Percentiles rank a stretch among this genome's conserved stretches.
phyloP scores from a whole-genome alignment of 2,113 vertebrate genomes.

The Ammospiza nelsoni region DNA sequence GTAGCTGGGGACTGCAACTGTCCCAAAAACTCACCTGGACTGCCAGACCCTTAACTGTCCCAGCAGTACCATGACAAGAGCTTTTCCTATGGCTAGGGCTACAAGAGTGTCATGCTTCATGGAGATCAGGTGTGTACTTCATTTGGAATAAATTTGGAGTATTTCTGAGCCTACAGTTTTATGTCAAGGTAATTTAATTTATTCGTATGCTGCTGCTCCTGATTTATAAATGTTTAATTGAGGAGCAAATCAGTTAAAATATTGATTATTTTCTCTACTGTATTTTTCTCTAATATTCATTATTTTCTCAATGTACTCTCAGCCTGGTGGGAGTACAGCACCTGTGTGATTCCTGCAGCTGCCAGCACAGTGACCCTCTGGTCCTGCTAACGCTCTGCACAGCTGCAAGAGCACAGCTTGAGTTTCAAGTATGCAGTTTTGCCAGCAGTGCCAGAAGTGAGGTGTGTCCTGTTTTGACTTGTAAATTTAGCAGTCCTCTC shows the following conservation, averaged over 20 bases:
- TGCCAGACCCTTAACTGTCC: not conserved
- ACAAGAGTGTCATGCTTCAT: not conserved
- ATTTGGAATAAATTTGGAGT: not conserved
- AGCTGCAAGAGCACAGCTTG: not conserved
- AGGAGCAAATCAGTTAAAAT: not conserved
- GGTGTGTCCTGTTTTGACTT: not conserved
- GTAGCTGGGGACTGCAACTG: not conserved
- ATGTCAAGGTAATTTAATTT: not conserved
- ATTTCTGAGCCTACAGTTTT: not conserved
- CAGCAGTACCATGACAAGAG: not conserved
- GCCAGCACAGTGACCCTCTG: not conserved
- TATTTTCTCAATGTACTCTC: not conserved
- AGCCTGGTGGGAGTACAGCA: not conserved
- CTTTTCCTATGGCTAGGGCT: not conserved
- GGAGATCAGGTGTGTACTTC: not conserved
- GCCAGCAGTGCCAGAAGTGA: not conserved
- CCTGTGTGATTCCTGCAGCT: not conserved
- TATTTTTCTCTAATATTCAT: too few species aligned
- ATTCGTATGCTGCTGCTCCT: not conserved
- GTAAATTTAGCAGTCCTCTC: conserved; percentile 15
- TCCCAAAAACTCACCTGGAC: not conserved
- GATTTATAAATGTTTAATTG: not conserved
- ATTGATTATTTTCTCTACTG: not conserved
- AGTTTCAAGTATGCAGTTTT: not conserved
- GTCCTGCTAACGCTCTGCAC: not conserved